Base-by-base conservation (phyloP, 2,113 vertebrate species). In the Oncorhynchus kisutch region DNA sequence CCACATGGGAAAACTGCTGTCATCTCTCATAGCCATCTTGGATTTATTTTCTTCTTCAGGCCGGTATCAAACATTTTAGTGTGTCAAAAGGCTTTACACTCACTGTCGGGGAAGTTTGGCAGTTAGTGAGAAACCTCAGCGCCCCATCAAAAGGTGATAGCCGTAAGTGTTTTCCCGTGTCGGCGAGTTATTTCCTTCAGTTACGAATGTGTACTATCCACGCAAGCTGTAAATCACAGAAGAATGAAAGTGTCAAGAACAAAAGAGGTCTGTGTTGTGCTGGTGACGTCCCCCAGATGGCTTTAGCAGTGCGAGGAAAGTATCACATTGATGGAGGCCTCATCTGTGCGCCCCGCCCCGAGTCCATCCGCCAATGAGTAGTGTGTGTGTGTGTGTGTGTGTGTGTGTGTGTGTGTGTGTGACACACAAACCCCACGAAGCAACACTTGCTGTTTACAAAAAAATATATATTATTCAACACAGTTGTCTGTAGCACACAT, bases 241-340 rank as follows among this genome's bases (percentile, higher is more conserved):
- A 14, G 13, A 72, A 67, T 79, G 20, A 73, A 62, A 70, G 12
- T 67, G 39, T 20, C 3, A 64, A 54, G 70, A 34, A 81, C 74
- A 88, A 84, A 81, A 24, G 64, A 67, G 68, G 66, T 67, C 59
- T 82, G 74, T 78, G 66, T 85, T 81, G 48, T 78, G 45, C 64
- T 73, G 74, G 49, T 49, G 25, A 39, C 34, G 5, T 80, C 34
- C 39, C 60, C n/a, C 72, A 78, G 76, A 89, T 81, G 70, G 69
- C 22, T 87, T 83, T 67, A 83, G 71, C 74, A 77, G 74, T 18
- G 51, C 62, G 31, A 16, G n/a, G 57, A 66, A 45, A 65, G 67
- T 45, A 54, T 54, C 51, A 54, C 0, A 54, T 54, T 54, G 51
- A 16, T 5, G 14, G 51, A 18, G 51, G 51, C 4, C 16, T 54